A percentile compares a stretch with the other conserved stretches of the same genome.
phyloP scores from a whole-genome alignment of 1,140 invertebrate species.

The Hylaeus anthracinus region DNA sequence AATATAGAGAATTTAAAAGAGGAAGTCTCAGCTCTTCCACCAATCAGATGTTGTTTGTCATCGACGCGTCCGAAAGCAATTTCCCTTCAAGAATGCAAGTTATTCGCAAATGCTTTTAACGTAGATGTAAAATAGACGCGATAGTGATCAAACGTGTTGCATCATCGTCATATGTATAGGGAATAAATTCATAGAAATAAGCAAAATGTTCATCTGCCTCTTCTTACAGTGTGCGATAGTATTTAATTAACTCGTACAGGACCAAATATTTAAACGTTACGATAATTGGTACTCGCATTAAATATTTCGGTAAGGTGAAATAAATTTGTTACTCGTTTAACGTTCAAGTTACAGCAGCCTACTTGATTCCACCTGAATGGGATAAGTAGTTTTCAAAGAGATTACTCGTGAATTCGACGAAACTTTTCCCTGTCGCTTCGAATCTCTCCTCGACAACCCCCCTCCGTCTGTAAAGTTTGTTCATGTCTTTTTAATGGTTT shows the following conservation, averaged over 20 bases:
- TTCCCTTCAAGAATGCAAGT: neutral
- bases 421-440: neutral
- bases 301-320: too few species aligned
- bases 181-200: too few species aligned
- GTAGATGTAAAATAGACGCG: neutral
- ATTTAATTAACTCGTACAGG: too few species aligned
- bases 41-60: neutral
- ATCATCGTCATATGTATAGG: neutral
- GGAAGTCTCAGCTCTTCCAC: too few species aligned
- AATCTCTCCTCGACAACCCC: neutral
- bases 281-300: too few species aligned
- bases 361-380: too few species aligned
- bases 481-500: slow-evolving; percentile 26
- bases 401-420: neutral
- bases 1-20: neutral
- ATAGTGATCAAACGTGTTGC: neutral
- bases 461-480: slow-evolving; percentile 35
- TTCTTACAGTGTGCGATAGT: too few species aligned
- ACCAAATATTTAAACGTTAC: too few species aligned
- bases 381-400: neutral
- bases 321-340: neutral
- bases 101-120: slow-evolving; percentile 29
- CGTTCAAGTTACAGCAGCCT: too few species aligned
- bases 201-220: neutral
- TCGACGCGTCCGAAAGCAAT: too few species aligned